Conservation (phyloP, 1,140 invertebrate species). For the Drosophila tropicalis region DNA sequence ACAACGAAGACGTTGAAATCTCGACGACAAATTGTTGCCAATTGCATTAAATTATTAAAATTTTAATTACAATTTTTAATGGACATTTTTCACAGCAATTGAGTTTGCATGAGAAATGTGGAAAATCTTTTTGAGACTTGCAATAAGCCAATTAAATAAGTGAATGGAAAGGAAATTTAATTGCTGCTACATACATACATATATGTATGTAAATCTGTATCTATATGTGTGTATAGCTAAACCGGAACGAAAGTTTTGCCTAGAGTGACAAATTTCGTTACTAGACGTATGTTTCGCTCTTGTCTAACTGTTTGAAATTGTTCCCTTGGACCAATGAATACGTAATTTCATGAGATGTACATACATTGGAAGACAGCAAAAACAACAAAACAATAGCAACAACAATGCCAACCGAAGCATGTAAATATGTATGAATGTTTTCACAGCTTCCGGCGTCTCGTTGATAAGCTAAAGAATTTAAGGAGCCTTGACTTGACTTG, state of each 20-base stretch:
- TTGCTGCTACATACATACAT: too few species aligned
- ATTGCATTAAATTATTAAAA: conserved; percentile 78
- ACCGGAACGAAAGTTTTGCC: conserved; percentile 20
- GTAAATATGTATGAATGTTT: conserved; percentile 77
- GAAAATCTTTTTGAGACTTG: conserved; percentile 14
- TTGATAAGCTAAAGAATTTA: conserved; percentile 77
- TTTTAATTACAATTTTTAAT: conserved; percentile 76
- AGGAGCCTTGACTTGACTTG: conserved; percentile 65
- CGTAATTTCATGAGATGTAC: conserved; percentile 70
- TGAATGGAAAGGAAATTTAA: conserved; percentile 4
- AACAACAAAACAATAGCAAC: conserved; percentile 16
- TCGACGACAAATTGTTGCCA: conserved; percentile 62
- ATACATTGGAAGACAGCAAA: conserved; percentile 39
- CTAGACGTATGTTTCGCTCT: conserved; percentile 12
- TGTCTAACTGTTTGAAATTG: conserved; percentile 23
- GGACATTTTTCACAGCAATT: conserved; percentile 65
- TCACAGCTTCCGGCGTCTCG: conserved; percentile 74
- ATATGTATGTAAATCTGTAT: background rate
- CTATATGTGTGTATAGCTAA: conserved; percentile 9
- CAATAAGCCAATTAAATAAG: conserved; percentile 6
- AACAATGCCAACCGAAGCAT: conserved; percentile 56
- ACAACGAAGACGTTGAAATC: conserved; percentile 17
- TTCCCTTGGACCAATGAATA: conserved; percentile 55
- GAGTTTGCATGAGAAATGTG: conserved; percentile 50
- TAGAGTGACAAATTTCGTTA: conserved; percentile 19